These are phyloP conservation scores for Glaucomys volans DNA, from an alignment of 2,113 vertebrate genomes.

Conservation along the genomic window DNA sequence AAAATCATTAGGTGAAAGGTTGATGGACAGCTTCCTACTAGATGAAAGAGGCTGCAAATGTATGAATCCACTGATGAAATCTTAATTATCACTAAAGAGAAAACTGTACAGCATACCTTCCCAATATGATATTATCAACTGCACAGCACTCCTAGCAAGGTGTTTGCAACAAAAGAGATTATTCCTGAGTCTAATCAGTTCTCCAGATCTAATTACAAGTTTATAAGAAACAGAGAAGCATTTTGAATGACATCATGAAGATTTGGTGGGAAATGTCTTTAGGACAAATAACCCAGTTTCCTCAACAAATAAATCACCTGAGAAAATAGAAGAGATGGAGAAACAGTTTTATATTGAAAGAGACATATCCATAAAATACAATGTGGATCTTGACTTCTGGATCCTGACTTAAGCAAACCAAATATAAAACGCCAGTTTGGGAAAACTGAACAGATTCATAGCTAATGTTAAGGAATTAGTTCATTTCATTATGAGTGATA, in stretches of 20 bases:
- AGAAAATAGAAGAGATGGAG: background rate
- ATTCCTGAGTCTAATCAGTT: background rate
- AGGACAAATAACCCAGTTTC: background rate
- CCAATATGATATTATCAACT: too few relatives aligned
- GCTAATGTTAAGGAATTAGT: background rate
- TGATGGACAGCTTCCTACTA: too few relatives aligned
- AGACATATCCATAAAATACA: background rate
- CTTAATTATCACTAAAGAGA: too few relatives aligned
- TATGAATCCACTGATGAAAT: too few relatives aligned
- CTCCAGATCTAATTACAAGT: background rate
- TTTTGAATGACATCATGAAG: background rate
- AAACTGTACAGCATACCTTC: too few relatives aligned
- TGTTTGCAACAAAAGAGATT: too few relatives aligned
- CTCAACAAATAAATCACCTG: conserved; percentile 34
- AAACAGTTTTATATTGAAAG: background rate
- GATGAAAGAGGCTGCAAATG: too few relatives aligned
- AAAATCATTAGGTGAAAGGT: too few relatives aligned
- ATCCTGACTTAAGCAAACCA: background rate
- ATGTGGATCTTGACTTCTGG: background rate
- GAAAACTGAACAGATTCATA: background rate
- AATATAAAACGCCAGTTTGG: background rate
- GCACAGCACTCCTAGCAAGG: too few relatives aligned
- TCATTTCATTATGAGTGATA: background rate
- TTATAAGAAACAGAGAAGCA: conserved; percentile 29
- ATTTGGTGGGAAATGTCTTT: background rate